A percentile compares a stretch with the other conserved stretches of the same genome.
phyloP scores from a whole-genome alignment of 2,113 vertebrate species.

The Ardeotis arabs region DNA sequence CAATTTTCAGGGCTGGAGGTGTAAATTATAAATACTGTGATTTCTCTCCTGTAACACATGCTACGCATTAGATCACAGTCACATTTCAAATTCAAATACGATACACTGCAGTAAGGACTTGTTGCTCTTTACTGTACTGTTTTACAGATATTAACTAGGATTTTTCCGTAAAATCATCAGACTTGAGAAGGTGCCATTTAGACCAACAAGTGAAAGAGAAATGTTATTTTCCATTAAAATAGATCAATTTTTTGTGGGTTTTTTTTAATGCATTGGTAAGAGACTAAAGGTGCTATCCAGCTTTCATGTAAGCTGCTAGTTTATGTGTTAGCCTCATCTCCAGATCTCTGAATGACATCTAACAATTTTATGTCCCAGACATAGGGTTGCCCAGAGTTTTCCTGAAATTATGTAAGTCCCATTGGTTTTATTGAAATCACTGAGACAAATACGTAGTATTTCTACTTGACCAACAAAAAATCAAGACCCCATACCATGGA shows the following conservation, averaged over 20 bases:
- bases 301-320: background rate
- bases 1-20: conserved; percentile 7
- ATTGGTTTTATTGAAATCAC: background rate
- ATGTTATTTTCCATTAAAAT: background rate
- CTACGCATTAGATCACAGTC: background rate
- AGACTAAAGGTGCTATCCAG: background rate
- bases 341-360: background rate
- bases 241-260: background rate
- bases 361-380: background rate
- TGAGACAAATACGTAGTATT: background rate
- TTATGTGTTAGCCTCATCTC: background rate
- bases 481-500: background rate
- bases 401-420: background rate
- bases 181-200: background rate
- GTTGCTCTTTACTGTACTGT: background rate
- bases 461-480: background rate
- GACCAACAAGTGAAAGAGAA: background rate
- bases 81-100: conserved; percentile 21
- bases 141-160: background rate
- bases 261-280: background rate
- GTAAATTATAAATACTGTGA: conserved; percentile 29
- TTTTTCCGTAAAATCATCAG: background rate
- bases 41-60: background rate
- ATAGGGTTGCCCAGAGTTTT: background rate
- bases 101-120: background rate